Conservation (phyloP, 2,797 vertebrate species). For the Xenopus petersii region DNA sequence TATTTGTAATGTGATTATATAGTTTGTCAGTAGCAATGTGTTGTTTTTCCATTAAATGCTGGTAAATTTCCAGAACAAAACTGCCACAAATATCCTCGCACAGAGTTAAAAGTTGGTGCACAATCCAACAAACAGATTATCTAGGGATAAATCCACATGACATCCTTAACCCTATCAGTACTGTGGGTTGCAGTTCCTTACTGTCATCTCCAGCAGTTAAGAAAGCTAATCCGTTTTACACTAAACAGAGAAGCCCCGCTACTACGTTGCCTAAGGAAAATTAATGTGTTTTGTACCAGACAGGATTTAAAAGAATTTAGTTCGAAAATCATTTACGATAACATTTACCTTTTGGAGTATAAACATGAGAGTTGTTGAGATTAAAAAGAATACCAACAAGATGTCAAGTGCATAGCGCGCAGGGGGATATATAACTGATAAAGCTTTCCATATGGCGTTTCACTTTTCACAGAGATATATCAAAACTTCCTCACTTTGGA, state of each 20-base stretch:
- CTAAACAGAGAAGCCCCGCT: conserved; percentile 52
- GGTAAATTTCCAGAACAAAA: conserved; percentile 31
- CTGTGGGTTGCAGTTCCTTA: conserved; percentile 48
- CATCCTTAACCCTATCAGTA: conserved; percentile 52
- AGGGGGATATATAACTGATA: conserved; percentile 62
- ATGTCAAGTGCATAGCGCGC: conserved; percentile 71
- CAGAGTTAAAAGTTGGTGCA: conserved; percentile 50
- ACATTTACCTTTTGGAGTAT: conserved; percentile 76
- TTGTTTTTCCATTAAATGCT: conserved; percentile 31
- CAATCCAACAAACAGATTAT: conserved; percentile 55
- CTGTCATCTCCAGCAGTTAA: conserved; percentile 4
- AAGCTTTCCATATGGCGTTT: conserved; percentile 74
- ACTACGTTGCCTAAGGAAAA: conserved; percentile 61
- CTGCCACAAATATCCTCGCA: neutral
- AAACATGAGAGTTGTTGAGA: conserved; percentile 72
- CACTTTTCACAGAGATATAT: conserved; percentile 38
- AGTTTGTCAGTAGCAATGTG: conserved; percentile 47
- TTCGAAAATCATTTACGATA: conserved; percentile 75
- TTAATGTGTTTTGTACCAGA: conserved; percentile 59
- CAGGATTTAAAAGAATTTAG: conserved; percentile 70
- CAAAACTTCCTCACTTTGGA: conserved; percentile 41
- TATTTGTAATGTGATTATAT: conserved; percentile 50
- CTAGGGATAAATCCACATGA: conserved; percentile 57
- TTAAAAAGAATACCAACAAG: conserved; percentile 74
- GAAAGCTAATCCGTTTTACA: conserved; percentile 31